Percentiles rank a stretch among this genome's conserved stretches.
Conservation (phyloP, 2,113 vertebrate species). For the Actinemys pallida region DNA sequence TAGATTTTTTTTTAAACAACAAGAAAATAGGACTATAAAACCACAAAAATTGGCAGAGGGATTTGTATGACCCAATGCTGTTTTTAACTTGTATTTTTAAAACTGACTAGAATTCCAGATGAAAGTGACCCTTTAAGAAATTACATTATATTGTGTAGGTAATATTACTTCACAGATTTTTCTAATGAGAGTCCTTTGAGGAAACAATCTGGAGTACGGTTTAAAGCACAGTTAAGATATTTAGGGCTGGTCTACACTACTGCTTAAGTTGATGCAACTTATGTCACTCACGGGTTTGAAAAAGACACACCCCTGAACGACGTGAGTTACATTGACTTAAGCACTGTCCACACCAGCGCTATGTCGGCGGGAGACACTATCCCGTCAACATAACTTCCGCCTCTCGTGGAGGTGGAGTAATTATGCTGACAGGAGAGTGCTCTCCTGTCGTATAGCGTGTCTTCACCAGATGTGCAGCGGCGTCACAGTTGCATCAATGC, state of each 20-base stretch:
- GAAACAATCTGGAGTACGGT: slow-evolving; percentile 5
- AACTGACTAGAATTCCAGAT: neutral
- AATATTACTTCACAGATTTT: slow-evolving; percentile 17
- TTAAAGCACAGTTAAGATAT: slow-evolving; percentile 13
- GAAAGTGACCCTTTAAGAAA: neutral
- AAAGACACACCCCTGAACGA: too few relatives aligned
- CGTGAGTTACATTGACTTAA: too few relatives aligned
- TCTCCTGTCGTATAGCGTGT: too few relatives aligned
- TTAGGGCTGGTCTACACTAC: neutral
- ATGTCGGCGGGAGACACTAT: too few relatives aligned
- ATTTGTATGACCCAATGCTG: neutral
- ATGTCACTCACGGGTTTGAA: too few relatives aligned
- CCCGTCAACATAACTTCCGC: too few relatives aligned
- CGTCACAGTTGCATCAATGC: too few relatives aligned
- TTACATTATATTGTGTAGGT: slow-evolving; percentile 10
- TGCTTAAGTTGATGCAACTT: too few relatives aligned
- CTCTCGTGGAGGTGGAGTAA: too few relatives aligned
- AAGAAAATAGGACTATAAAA: neutral
- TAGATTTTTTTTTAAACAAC: neutral
- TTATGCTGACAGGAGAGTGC: too few relatives aligned
- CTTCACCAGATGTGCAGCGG: too few relatives aligned
- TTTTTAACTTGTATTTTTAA: slow-evolving; percentile 20
- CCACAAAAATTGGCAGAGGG: neutral
- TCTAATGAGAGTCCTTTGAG: slow-evolving; percentile 22
- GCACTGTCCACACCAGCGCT: too few relatives aligned